A percentile compares a stretch with the other conserved stretches of the same genome.
These are phyloP conservation scores for Bubo scandiacus DNA, from an alignment of 2,113 vertebrate genomes.

Conservation along the genomic window DNA sequence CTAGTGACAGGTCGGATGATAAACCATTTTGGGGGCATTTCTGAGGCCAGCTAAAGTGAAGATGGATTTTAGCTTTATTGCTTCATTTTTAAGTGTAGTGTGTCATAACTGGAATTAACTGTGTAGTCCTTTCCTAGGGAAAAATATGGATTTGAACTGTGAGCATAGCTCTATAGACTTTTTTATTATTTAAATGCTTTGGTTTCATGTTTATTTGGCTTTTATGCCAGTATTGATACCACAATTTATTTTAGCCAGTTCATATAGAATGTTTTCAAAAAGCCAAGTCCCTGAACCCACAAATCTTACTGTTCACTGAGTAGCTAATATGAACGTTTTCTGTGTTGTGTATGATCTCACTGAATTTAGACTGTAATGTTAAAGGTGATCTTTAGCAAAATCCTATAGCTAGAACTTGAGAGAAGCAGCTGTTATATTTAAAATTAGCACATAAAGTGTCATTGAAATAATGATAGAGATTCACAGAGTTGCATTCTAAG, in stretches of 20 bases:
- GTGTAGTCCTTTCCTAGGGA: not conserved
- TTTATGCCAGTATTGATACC: not conserved
- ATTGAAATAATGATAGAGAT: conserved; percentile 30
- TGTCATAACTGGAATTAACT: not conserved
- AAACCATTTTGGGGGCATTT: not conserved
- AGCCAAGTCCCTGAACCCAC: not conserved
- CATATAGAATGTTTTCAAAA: not conserved
- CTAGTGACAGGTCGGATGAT: not conserved
- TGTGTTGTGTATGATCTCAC: not conserved
- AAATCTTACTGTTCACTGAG: not conserved
- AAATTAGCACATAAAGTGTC: conserved; percentile 23
- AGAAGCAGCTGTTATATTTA: conserved; percentile 41
- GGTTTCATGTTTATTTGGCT: conserved; percentile 28
- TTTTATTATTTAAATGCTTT: not conserved
- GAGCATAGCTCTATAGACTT: not conserved
- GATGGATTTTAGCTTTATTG: not conserved
- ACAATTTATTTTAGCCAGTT: not conserved
- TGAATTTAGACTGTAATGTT: conserved; percentile 47
- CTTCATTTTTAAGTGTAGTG: conserved; percentile 9
- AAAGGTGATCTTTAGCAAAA: conserved; percentile 51
- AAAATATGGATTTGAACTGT: not conserved
- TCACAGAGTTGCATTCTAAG: conserved; percentile 8
- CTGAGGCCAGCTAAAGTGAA: not conserved
- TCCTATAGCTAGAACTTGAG: conserved; percentile 15
- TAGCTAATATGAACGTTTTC: not conserved